Conservation (phyloP, 2,797 vertebrate genomes). For the Selene dorsalis region DNA sequence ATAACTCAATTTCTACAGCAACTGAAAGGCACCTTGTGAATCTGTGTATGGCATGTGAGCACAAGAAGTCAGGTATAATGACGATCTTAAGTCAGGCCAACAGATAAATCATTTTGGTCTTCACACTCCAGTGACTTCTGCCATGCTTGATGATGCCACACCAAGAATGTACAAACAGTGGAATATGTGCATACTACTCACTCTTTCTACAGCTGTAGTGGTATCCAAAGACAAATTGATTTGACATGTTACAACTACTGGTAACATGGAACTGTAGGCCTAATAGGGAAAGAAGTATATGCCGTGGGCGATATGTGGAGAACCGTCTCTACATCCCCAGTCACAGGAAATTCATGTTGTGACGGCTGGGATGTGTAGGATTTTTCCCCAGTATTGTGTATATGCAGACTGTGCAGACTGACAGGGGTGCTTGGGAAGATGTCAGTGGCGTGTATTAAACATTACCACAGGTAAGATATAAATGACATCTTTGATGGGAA, state of each 20-base stretch:
- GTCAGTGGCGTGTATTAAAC: not conserved
- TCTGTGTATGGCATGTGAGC: slow-evolving; percentile 14
- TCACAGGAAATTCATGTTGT: not conserved
- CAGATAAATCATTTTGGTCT: slow-evolving; percentile 31
- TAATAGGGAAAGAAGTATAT: slow-evolving; percentile 27
- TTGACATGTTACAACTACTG: slow-evolving; percentile 27
- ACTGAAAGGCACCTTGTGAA: slow-evolving; percentile 5
- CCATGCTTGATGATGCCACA: slow-evolving; percentile 4
- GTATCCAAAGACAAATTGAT: slow-evolving; percentile 34
- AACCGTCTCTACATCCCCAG: slow-evolving; percentile 20
- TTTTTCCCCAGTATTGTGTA: not conserved
- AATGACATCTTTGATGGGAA: not conserved
- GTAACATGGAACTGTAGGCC: not conserved
- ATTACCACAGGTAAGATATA: not conserved
- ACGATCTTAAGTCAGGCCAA: slow-evolving; percentile 43
- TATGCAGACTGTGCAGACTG: not conserved
- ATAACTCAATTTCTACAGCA: not conserved
- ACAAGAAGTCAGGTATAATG: slow-evolving; percentile 29
- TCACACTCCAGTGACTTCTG: slow-evolving; percentile 22
- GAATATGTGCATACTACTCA: no score
- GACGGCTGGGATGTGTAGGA: not conserved
- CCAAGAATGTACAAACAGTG: not conserved
- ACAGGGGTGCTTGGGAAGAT: not conserved
- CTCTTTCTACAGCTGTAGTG: no score
- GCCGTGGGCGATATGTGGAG: slow-evolving; percentile 10